These are phyloP conservation scores for Streptopelia turtur DNA, from an alignment of 2,797 vertebrate genomes.

Conservation along the genomic window DNA sequence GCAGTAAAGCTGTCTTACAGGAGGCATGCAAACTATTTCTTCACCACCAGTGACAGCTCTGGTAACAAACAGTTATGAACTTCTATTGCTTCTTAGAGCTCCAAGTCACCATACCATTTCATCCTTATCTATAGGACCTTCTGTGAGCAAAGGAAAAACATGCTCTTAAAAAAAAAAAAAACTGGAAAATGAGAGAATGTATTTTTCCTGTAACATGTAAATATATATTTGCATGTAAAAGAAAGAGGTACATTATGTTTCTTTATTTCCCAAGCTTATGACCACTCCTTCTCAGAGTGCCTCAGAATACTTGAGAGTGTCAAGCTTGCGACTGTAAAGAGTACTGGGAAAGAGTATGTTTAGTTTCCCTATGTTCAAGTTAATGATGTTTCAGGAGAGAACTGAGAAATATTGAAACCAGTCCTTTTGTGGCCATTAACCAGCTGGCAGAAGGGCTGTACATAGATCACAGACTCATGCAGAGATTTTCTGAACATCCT, in stretches of 20 bases:
- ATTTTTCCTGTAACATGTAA: not conserved
- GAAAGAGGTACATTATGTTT: not conserved
- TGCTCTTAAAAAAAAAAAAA: not conserved
- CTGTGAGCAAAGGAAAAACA: rapidly evolving
- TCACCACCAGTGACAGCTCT: not conserved
- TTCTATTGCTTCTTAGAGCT: not conserved
- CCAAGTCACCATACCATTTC: not conserved
- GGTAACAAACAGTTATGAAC: not conserved
- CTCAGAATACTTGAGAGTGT: not conserved
- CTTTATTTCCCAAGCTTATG: not conserved
- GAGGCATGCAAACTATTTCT: not conserved
- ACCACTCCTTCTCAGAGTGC: not conserved
- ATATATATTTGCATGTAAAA: not conserved
- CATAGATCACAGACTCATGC: not conserved
- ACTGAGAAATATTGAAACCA: not conserved
- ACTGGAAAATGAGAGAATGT: not conserved
- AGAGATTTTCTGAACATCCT: not conserved
- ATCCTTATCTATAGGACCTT: not conserved
- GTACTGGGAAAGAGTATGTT: not conserved
- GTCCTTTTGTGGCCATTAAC: not conserved
- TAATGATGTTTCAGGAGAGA: not conserved
- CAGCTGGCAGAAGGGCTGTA: not conserved
- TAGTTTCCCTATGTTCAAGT: not conserved
- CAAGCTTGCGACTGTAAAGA: not conserved
- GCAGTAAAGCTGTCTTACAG: not conserved